Base-by-base conservation (phyloP, 2,888 invertebrate species). In the Drosophila meridiana region DNA sequence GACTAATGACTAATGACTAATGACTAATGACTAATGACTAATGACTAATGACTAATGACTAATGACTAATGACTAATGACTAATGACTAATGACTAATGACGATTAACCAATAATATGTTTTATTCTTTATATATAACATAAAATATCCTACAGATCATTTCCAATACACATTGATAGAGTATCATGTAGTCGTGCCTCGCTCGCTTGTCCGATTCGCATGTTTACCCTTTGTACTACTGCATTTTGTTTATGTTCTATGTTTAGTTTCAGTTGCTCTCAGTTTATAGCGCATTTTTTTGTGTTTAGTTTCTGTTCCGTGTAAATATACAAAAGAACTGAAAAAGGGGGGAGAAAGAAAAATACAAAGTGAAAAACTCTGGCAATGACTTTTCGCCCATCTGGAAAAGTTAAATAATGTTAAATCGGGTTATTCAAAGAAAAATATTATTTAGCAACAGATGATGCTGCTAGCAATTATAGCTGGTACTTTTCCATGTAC, bases 201-300 rank as follows among this genome's bases (percentile, higher is more conserved):
- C 13, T 5, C 47, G n/a, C 6, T 20, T 6, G 5, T 11, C 0
- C 5, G 5, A 7, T 20, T 30, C 14, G n/a, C 28, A n/a, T 58
- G 57, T 55, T 64, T 50, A 55, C 32, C 32, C 60, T 73, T 80
- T 66, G 50, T 52, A 82, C 71, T 65, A 67, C 69, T 68, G 60
- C 64, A 66, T 60, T 78, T 78, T 85, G 85, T 87, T 82, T 82
- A 77, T 81, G 69, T 83, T 87, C 78, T 78, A 74, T 84, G 87
- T 73, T 78, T 61, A 20, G 26, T 47, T 75, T 59, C 60, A 50
- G 47, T 53, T 68, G 61, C 67, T 63, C 63, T 63, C 67, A 58
- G 53, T 70, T 70, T 69, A 65, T 65, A 65, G 77, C 45, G 42
- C 56, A 65, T 13, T 40, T 36, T 38, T 30, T 56, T 79, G 66